Evolutionary conservation across 2,888 invertebrate species (phyloP).

Genomic region (Drosophila quinaria): DNA sequence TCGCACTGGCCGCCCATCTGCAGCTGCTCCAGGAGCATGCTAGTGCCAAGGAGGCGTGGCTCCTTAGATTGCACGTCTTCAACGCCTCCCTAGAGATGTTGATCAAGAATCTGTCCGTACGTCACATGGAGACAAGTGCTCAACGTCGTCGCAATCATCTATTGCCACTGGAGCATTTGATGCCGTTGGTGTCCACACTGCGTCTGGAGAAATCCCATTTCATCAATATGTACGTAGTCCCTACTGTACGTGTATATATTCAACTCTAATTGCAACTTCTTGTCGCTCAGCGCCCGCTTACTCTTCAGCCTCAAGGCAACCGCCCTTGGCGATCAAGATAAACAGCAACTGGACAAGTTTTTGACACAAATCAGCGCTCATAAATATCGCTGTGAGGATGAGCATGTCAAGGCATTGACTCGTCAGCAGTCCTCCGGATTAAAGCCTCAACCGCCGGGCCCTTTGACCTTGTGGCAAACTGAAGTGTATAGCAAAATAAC

Average conservation of each 20-base stretch:
- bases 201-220: constrained; percentile 47
- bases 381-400: constrained; percentile 58
- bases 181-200: constrained; percentile 34
- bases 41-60: constrained; percentile 51
- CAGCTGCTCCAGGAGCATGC: constrained; percentile 30
- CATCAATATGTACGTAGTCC: constrained; percentile 39
- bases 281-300: constrained; percentile 34
- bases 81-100: constrained; percentile 36
- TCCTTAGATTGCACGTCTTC: constrained; percentile 44
- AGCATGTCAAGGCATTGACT: not conserved
- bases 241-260: not conserved
- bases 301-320: constrained; percentile 31
- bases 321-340: constrained; percentile 12
- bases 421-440: constrained; percentile 38
- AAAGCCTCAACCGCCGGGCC: constrained; percentile 47
- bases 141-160: constrained; percentile 28
- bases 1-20: constrained; percentile 41
- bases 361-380: constrained; percentile 43
- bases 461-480: constrained; percentile 48
- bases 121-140: constrained; percentile 1
- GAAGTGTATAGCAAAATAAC: not conserved
- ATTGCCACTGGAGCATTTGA: constrained; percentile 30
- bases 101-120: constrained; percentile 29
- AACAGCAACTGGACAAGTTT: constrained; percentile 46
- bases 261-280: not conserved